Evolutionary conservation across 2,888 invertebrate genomes (phyloP).

Genomic region (Mesodorylaimus sp.): DNA sequence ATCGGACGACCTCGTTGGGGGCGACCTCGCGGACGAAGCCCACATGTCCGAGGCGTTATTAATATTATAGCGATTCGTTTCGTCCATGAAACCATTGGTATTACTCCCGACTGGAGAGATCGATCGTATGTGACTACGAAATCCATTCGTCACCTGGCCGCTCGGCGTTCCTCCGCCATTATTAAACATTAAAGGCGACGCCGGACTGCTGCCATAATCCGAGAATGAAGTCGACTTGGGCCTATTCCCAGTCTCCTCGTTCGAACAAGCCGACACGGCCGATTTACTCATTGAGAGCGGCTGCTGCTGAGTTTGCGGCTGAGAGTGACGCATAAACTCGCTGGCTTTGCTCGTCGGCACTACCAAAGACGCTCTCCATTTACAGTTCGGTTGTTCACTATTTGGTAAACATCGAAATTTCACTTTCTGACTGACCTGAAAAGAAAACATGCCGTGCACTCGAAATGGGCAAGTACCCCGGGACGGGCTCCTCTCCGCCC

Average conservation of each 20-base stretch:
- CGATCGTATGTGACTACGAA: too few relatives aligned
- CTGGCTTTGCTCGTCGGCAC: background rate
- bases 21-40: too few relatives aligned
- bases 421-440: background rate
- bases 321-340: slow-evolving; percentile 1
- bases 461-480: too few relatives aligned
- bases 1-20: too few relatives aligned
- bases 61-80: too few relatives aligned
- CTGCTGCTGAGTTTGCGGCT: too few relatives aligned
- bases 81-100: too few relatives aligned
- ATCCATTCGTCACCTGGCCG: background rate
- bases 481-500: too few relatives aligned
- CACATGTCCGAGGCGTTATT: too few relatives aligned
- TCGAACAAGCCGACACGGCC: background rate
- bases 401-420: background rate
- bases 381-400: background rate
- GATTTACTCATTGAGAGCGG: background rate
- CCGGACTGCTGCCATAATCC: background rate
- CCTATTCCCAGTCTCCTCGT: background rate
- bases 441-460: too few relatives aligned
- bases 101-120: too few relatives aligned
- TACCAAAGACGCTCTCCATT: slow-evolving; percentile 1
- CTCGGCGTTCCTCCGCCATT: background rate
- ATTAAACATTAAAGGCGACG: background rate
- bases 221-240: background rate